Evolutionary conservation across 2,113 vertebrate species (phyloP), one percentile per base, ranked within the genome.

Genomic region (Puffinus mauretanicus): DNA sequence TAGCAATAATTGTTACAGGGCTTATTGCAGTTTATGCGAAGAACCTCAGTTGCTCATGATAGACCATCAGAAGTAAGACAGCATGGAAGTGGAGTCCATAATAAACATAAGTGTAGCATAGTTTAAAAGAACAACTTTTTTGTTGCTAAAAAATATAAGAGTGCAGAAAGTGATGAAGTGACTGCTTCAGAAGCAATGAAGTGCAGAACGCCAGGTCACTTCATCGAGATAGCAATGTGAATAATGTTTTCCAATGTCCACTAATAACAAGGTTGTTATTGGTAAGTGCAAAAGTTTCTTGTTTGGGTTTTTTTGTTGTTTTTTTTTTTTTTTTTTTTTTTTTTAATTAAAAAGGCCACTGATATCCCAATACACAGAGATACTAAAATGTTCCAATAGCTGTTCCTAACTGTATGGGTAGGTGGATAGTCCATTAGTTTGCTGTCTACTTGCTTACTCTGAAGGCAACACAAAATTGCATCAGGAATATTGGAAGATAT

Each of bases 211-310:
- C 19, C 49, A 76, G 22, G 38, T 87, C 38, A 44, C 26, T 52
- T 84, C 36, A 32, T 47, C 0, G 0, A 46, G 55, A 72, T 7
- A 71, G 16, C 9, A 30, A 11, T 10, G 11, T 12, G 4, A 73
- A 77, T 57, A 67, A 26, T 42, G n/a, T 67, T 64, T 84, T 86
- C 47, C 9, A 42, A 71, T 26, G 52, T 34, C 26, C 0, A 0
- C 13, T n/a, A 66, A 69, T 49, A 84, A 61, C 24, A 14, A 69
- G 36, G 13, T 13, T 55, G 17, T 24, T 72, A 60, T 29, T 80
- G 4, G 5, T n/a, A 83, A 81, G 6, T 0, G 0, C 7, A 58
- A 58, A 70, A 30, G 3, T 8, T 25, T 79, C 16, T 54, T 54
- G 27, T 16, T 30, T 30, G 10, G 22, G 40, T 40, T 40, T 10